A percentile compares a stretch with the other conserved stretches of the same genome.
These are phyloP conservation scores for Eublepharis macularius DNA, from an alignment of 2,113 vertebrate genomes.

Conservation along the genomic window DNA sequence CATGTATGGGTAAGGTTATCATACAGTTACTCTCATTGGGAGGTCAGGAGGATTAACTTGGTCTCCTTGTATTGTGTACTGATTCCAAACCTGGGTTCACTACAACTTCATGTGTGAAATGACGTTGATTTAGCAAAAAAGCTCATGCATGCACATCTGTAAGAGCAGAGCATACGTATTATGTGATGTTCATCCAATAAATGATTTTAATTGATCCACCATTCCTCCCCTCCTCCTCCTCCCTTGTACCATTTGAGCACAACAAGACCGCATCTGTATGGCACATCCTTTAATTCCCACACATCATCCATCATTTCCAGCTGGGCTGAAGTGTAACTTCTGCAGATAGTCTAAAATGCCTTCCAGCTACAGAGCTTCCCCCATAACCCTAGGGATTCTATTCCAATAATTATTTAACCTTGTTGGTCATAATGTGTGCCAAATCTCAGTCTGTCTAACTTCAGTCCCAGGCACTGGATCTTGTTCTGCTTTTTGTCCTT, in stretches of 20 bases:
- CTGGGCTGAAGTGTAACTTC: neutral
- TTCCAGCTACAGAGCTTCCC: slow-evolving; percentile 4
- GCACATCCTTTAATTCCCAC: neutral
- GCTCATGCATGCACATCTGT: neutral
- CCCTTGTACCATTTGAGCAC: neutral
- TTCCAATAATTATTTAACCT: slow-evolving; percentile 2
- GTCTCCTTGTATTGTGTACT: too few relatives aligned
- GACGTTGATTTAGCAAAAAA: neutral
- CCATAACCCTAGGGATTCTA: neutral
- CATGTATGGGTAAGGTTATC: too few relatives aligned
- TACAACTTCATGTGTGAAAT: too few relatives aligned
- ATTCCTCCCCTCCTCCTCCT: neutral
- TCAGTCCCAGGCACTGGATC: neutral
- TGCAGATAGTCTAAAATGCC: neutral
- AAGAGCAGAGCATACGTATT: neutral
- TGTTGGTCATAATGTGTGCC: neutral
- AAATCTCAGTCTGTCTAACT: neutral
- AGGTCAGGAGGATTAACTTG: too few relatives aligned
- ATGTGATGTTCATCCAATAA: neutral
- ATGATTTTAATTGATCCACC: neutral
- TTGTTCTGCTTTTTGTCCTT: slow-evolving; percentile 7
- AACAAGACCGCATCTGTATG: neutral
- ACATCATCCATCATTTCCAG: slow-evolving; percentile 7
- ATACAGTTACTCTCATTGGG: too few relatives aligned
- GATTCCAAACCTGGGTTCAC: too few relatives aligned